Conservation (phyloP, 2,113 vertebrate species). For the Petrocephalus zakoni region DNA sequence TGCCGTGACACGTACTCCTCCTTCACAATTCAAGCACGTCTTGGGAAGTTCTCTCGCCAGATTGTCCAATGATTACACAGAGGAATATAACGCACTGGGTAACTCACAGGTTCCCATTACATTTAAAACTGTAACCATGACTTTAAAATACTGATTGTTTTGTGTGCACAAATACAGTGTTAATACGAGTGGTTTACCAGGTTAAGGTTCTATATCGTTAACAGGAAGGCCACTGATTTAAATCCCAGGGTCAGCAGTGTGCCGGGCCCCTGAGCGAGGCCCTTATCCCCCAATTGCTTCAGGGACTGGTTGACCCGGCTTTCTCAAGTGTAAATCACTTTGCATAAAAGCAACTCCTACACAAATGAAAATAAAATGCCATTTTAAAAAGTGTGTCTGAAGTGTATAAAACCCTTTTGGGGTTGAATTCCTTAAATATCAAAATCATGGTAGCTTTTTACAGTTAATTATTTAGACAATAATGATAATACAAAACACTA, state of each 20-base stretch:
- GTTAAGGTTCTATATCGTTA: not conserved
- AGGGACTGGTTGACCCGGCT: not conserved
- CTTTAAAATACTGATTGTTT: not conserved
- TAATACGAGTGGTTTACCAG: not conserved
- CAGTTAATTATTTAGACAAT: not conserved
- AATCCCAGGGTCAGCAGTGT: not conserved
- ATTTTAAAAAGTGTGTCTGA: not conserved
- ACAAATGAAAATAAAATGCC: not conserved
- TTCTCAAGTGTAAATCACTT: not conserved
- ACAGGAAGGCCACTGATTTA: not conserved
- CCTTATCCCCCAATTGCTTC: not conserved
- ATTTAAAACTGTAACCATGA: not conserved
- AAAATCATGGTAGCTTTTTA: not conserved
- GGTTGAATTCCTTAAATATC: not conserved
- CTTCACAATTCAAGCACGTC: not conserved
- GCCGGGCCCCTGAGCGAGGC: not conserved
- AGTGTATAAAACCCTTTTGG: not conserved
- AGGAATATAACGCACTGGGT: not conserved
- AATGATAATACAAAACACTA: not conserved
- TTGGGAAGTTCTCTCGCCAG: not conserved
- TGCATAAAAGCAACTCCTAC: not conserved
- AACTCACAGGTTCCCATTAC: not conserved
- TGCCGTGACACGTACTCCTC: not conserved
- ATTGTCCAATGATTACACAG: not conserved
- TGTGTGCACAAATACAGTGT: not conserved